Evolutionary conservation across 2,888 invertebrate genomes (phyloP).

Genomic region (Luperina testacea): DNA sequence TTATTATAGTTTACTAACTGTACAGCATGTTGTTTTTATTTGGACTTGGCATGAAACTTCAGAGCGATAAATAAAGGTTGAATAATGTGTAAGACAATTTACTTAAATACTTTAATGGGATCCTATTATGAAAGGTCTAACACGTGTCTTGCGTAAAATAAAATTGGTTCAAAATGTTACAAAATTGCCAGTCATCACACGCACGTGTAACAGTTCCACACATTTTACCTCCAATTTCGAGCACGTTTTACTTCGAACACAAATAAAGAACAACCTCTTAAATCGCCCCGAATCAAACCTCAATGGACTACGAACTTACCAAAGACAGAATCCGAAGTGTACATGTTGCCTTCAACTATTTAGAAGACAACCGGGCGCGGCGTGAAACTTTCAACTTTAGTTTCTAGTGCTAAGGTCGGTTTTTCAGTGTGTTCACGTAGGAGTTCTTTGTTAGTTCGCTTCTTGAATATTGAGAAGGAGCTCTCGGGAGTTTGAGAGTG

Average conservation of each 20-base stretch:
- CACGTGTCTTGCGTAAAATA: not conserved
- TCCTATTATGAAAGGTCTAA: not conserved
- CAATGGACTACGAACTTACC: slow-evolving; percentile 65
- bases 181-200: not conserved
- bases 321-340: slow-evolving; percentile 60
- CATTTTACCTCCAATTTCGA: slow-evolving; percentile 48
- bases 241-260: slow-evolving; percentile 47
- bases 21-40: not conserved
- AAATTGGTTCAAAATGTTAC: not conserved
- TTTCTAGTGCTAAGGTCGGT: slow-evolving; percentile 29
- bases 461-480: slow-evolving; percentile 79
- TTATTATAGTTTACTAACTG: not conserved
- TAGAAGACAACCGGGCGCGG: slow-evolving; percentile 42
- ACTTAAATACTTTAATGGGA: not conserved
- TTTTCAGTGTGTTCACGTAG: slow-evolving; percentile 22
- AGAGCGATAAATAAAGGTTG: not conserved
- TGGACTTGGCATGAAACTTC: not conserved
- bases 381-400: slow-evolving; percentile 35
- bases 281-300: slow-evolving; percentile 70
- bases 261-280: slow-evolving; percentile 67
- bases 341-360: slow-evolving; percentile 66
- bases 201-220: slow-evolving; percentile 26
- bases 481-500: slow-evolving; percentile 76
- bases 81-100: not conserved
- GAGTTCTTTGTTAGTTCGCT: slow-evolving; percentile 68